A percentile compares a stretch with the other conserved stretches of the same genome.
Conservation (phyloP, 1,140 invertebrate genomes). For the Homarus americanus region DNA sequence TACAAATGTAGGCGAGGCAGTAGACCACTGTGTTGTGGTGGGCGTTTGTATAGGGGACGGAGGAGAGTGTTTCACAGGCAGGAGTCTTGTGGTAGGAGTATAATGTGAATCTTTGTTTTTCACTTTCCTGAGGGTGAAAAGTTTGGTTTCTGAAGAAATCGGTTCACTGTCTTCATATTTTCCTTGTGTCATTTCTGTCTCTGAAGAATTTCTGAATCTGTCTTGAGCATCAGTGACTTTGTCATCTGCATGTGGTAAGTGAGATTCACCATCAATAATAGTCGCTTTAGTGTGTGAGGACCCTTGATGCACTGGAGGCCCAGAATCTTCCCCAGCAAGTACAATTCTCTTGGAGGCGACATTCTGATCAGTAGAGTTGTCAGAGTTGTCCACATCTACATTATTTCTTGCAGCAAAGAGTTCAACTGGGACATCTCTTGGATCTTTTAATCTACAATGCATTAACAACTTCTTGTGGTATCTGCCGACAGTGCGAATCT, state of each 20-base stretch:
- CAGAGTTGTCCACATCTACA: background rate
- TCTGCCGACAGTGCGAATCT: slow-evolving; percentile 4
- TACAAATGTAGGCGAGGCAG: background rate
- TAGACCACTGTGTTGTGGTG: background rate
- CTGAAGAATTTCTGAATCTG: background rate
- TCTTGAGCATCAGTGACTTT: background rate
- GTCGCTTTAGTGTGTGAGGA: background rate
- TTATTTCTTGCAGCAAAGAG: slow-evolving; percentile 28
- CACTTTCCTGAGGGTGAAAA: background rate
- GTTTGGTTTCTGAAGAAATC: background rate
- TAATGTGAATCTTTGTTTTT: background rate
- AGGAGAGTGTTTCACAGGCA: slow-evolving; percentile 45
- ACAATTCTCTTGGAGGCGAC: background rate
- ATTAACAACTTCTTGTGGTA: slow-evolving; percentile 53
- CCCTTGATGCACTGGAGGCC: background rate
- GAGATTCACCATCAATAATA: background rate
- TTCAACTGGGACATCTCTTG: slow-evolving; percentile 52
- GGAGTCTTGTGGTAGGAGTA: background rate
- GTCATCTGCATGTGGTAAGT: background rate
- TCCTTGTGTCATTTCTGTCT: background rate
- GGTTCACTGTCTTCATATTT: background rate
- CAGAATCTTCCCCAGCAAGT: background rate
- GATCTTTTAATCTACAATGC: slow-evolving; percentile 37
- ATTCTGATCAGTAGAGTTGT: background rate
- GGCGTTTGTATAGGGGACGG: slow-evolving; percentile 31